Percentiles rank a stretch among this genome's conserved stretches.
Conservation (phyloP, 53 echinoderm and acorn worm genomes). For the Paracentrotus lividus region DNA sequence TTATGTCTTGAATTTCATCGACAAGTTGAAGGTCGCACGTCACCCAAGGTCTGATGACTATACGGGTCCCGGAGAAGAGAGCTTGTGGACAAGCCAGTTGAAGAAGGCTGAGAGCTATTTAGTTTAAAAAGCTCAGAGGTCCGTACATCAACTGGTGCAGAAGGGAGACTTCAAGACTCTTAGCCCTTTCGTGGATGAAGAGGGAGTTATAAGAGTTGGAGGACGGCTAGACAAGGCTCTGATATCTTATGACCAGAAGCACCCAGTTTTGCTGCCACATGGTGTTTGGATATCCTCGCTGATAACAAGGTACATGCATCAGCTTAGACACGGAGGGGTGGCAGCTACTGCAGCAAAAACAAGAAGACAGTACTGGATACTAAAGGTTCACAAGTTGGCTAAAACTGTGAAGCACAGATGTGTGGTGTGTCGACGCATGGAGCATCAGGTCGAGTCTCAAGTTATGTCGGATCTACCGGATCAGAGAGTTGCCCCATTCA, state of each 20-base stretch:
- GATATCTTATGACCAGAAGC: constrained; percentile 70
- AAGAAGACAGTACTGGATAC: constrained; percentile 79
- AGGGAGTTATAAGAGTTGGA: constrained; percentile 76
- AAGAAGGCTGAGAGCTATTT: constrained; percentile 72
- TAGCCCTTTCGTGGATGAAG: constrained; percentile 62
- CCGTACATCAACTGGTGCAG: neutral
- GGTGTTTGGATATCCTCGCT: constrained; percentile 63
- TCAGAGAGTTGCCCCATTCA: constrained; percentile 67
- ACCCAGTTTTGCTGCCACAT: constrained; percentile 76
- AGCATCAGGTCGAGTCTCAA: constrained; percentile 68
- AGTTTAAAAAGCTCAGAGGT: neutral
- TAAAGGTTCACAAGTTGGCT: constrained; percentile 63
- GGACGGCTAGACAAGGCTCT: constrained; percentile 42
- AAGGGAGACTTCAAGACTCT: constrained; percentile 61
- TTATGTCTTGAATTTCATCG: neutral
- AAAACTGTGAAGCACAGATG: constrained; percentile 76
- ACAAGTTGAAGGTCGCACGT: neutral
- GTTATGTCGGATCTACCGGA: constrained; percentile 70
- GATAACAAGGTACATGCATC: constrained; percentile 70
- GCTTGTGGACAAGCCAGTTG: neutral
- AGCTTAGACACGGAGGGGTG: constrained; percentile 73
- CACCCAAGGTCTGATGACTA: constrained; percentile 30
- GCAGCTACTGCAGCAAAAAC: constrained; percentile 73
- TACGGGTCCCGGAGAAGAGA: neutral
- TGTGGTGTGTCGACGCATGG: constrained; percentile 58